phyloP scores from a whole-genome alignment of 2,113 vertebrate species.

The Sminthopsis crassicaudata region DNA sequence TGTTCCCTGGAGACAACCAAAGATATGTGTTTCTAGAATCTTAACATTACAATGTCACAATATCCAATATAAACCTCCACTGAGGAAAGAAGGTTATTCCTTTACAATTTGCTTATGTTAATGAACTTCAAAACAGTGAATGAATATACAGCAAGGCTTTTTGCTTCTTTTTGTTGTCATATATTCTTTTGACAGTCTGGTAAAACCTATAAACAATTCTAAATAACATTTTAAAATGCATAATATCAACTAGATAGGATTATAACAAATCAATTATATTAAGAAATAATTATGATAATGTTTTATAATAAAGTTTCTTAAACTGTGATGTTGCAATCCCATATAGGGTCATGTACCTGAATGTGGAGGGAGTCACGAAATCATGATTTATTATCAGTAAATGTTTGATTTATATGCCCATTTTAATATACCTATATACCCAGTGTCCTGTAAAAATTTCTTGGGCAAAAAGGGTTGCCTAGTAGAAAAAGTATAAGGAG shows the following conservation, averaged over 20 bases:
- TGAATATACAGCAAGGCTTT: background rate
- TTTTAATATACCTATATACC: too few relatives aligned
- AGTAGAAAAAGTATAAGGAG: too few relatives aligned
- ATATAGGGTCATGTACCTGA: too few relatives aligned
- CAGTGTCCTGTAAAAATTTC: too few relatives aligned
- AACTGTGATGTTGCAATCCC: too few relatives aligned
- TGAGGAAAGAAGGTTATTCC: conserved; percentile 25
- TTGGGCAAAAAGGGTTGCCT: too few relatives aligned
- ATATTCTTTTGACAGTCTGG: background rate
- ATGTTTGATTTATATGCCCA: too few relatives aligned
- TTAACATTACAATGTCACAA: background rate
- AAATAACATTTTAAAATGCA: background rate
- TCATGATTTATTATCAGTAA: too few relatives aligned
- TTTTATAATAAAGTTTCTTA: background rate
- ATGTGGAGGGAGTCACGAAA: too few relatives aligned
- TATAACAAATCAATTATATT: background rate
- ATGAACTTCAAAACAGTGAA: background rate
- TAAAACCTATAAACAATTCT: background rate
- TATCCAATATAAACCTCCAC: background rate
- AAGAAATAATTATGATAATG: background rate
- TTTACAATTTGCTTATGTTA: background rate
- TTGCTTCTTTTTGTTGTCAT: background rate
- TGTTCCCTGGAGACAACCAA: background rate
- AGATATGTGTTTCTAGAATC: background rate
- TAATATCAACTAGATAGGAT: background rate